A percentile compares a stretch with the other conserved stretches of the same genome.
Evolutionary conservation across 2,797 vertebrate genomes (phyloP).

Genomic region (Darevskia nairensis): DNA sequence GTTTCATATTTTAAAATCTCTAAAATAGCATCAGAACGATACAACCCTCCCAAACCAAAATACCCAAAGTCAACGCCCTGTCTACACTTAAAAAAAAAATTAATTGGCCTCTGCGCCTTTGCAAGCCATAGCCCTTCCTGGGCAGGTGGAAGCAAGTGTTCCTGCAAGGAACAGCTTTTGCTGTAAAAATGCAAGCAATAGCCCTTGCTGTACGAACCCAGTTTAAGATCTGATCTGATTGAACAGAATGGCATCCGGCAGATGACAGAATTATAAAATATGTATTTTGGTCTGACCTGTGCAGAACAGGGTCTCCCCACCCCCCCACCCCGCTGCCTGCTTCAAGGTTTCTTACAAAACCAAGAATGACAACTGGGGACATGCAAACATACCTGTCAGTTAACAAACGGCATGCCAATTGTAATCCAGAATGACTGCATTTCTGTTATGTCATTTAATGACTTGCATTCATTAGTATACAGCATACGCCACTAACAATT

Average conservation of each 20-base stretch:
- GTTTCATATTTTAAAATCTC: too few relatives aligned
- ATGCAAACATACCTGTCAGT: background rate
- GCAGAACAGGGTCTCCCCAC: background rate
- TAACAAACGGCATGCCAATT: constrained; percentile 15
- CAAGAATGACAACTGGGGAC: background rate
- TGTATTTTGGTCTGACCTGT: background rate
- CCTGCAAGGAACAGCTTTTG: too few relatives aligned
- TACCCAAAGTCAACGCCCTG: background rate
- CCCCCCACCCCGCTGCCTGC: too few relatives aligned
- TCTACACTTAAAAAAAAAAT: background rate
- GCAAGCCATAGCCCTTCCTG: background rate
- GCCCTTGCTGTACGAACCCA: background rate
- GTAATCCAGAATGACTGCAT: background rate
- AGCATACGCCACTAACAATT: constrained; percentile 10
- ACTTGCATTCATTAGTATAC: background rate
- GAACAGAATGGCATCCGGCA: background rate
- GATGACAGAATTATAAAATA: background rate
- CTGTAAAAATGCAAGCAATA: background rate
- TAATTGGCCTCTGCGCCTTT: background rate
- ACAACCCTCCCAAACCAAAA: too few relatives aligned
- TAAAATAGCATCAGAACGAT: too few relatives aligned
- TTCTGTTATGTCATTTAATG: constrained; percentile 15
- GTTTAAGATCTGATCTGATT: background rate
- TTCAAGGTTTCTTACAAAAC: background rate
- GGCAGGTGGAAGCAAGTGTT: background rate